Percentiles rank a stretch among this genome's conserved stretches.
phyloP scores from a whole-genome alignment of 2,888 invertebrate genomes.

The Zeuzera pyrina region DNA sequence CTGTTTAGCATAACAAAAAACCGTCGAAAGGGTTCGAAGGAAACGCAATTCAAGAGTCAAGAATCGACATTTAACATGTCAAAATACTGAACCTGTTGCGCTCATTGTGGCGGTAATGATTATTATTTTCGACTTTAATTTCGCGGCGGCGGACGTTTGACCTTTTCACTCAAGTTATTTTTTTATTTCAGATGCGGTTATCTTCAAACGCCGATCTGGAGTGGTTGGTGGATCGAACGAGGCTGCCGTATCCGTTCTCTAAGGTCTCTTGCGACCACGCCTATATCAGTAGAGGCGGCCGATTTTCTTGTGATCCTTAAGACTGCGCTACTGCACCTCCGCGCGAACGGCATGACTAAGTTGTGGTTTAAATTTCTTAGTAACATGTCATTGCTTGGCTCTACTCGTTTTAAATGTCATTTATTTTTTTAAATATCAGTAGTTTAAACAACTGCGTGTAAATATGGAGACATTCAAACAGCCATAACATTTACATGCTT shows the following conservation, averaged over 20 bases:
- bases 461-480: too few species aligned
- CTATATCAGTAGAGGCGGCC: conserved; percentile 26
- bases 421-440: too few species aligned
- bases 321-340: neutral
- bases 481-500: too few species aligned
- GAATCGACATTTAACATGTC: conserved; percentile 45
- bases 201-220: conserved; percentile 57
- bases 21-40: conserved; percentile 25
- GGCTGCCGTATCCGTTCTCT: conserved; percentile 60
- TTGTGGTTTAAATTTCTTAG: neutral
- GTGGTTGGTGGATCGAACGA: conserved; percentile 39
- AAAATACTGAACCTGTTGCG: conserved; percentile 42
- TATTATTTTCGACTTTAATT: conserved; percentile 61
- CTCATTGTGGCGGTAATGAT: conserved; percentile 47
- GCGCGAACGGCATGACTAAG: neutral
- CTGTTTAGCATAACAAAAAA: conserved; percentile 30
- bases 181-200: conserved; percentile 53
- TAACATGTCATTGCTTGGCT: too few species aligned
- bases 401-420: too few species aligned
- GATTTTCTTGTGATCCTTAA: too few species aligned
- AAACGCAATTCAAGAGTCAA: conserved; percentile 18
- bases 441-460: too few species aligned
- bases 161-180: conserved; percentile 62
- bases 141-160: conserved; percentile 47
- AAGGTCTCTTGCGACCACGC: conserved; percentile 56